Evolutionary conservation across 2,888 invertebrate species (phyloP).

Genomic region (Papilio demoleus): DNA sequence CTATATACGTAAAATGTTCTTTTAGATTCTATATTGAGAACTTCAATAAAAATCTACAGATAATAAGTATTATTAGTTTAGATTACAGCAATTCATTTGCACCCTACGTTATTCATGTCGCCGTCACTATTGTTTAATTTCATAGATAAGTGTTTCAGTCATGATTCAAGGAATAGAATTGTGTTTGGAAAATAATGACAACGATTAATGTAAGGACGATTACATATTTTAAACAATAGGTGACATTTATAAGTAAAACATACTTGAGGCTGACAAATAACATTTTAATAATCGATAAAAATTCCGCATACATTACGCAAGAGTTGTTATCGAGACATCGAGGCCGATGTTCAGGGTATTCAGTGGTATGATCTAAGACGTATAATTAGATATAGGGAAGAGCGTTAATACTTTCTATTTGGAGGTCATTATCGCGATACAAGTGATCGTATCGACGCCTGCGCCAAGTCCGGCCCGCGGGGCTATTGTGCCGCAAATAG

Average conservation of each 20-base stretch:
- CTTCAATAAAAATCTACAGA: background rate
- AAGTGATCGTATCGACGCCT: conserved; percentile 20
- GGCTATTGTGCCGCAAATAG: conserved; percentile 73
- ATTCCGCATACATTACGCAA: conserved; percentile 2
- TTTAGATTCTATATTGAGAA: background rate
- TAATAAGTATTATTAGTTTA: background rate
- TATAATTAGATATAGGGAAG: conserved; percentile 34
- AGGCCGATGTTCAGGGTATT: conserved; percentile 25
- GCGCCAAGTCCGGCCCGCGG: conserved; percentile 59
- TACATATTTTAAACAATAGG: background rate
- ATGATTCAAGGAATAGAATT: background rate
- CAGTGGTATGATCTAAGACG: conserved; percentile 25
- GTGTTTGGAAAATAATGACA: background rate
- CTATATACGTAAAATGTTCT: background rate
- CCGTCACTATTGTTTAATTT: background rate
- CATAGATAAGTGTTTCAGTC: background rate
- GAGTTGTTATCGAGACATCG: background rate
- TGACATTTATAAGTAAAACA: background rate
- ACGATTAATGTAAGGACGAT: conserved; percentile 1
- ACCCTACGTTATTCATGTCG: background rate
- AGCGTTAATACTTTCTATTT: conserved; percentile 36
- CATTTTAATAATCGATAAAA: background rate
- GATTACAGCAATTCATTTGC: background rate
- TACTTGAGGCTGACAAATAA: background rate
- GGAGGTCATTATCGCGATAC: conserved; percentile 40